phyloP scores from a whole-genome alignment of 2,113 vertebrate species.

The Emydura subglobosa region DNA sequence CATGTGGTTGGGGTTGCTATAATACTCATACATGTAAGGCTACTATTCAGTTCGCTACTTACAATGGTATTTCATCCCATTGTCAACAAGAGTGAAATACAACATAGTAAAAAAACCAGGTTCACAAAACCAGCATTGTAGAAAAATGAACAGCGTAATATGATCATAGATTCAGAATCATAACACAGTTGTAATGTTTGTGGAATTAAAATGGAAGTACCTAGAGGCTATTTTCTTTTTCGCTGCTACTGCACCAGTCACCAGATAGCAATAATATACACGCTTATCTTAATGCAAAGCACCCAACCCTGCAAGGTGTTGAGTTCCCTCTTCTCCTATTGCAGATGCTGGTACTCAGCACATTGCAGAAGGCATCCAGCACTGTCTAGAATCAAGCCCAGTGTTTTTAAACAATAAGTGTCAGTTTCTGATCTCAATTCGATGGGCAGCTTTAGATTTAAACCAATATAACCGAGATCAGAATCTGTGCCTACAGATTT shows the following conservation, averaged over 20 bases:
- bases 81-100: neutral
- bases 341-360: neutral
- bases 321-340: neutral
- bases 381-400: rapidly evolving
- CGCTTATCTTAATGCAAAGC: neutral
- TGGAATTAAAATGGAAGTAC: neutral
- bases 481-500: neutral
- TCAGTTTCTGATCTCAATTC: neutral
- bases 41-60: neutral
- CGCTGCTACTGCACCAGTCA: neutral
- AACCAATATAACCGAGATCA: neutral
- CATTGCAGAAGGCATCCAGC: neutral
- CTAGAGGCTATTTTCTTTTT: neutral
- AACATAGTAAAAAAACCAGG: neutral
- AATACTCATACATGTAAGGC: neutral
- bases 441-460: neutral
- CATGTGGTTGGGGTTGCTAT: neutral
- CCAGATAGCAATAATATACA: neutral
- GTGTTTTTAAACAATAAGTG: neutral
- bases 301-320: neutral
- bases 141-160: neutral
- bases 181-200: neutral
- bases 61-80: neutral
- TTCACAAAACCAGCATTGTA: neutral
- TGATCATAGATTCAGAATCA: neutral